Evolutionary conservation across 2,888 invertebrate species (phyloP).

Genomic region (Bugulina stolonifera): DNA sequence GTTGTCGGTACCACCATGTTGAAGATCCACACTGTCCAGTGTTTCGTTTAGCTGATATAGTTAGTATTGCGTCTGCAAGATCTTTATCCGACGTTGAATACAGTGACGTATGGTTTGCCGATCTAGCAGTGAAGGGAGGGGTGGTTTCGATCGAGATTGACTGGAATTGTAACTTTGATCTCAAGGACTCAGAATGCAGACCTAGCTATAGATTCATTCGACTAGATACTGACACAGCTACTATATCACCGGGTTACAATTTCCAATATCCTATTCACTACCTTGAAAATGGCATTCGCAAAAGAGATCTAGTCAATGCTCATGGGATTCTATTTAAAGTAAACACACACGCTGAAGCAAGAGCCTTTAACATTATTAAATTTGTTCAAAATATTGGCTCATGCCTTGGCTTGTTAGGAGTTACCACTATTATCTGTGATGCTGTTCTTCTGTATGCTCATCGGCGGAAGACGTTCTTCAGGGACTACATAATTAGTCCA

Average conservation of each 20-base stretch:
- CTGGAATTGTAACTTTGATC: constrained; percentile 53
- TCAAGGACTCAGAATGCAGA: constrained; percentile 40
- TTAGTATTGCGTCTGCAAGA: constrained; percentile 29
- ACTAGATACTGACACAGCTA: constrained; percentile 44
- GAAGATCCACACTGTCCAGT: constrained; percentile 48
- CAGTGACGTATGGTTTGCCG: not conserved
- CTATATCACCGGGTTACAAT: constrained; percentile 4
- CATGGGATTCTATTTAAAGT: constrained; percentile 56
- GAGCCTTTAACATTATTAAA: constrained; percentile 56
- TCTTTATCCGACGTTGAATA: no score
- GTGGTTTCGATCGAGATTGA: constrained; percentile 48
- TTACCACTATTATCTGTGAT: constrained; percentile 38
- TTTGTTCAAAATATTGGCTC: constrained; percentile 56
- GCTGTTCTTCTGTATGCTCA: constrained; percentile 38
- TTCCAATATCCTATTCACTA: constrained; percentile 51
- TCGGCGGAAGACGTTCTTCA: constrained; percentile 33
- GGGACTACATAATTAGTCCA: constrained; percentile 29
- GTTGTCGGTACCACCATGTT: constrained; percentile 40
- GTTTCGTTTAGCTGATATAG: constrained; percentile 47
- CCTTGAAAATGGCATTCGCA: constrained; percentile 36
- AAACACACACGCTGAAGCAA: constrained; percentile 54
- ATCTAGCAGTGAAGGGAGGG: constrained; percentile 38
- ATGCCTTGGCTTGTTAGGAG: constrained; percentile 54
- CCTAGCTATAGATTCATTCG: constrained; percentile 48
- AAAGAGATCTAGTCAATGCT: constrained; percentile 53